Evolutionary conservation across 2,888 invertebrate genomes (phyloP).

Genomic region (Cepaea hortensis): DNA sequence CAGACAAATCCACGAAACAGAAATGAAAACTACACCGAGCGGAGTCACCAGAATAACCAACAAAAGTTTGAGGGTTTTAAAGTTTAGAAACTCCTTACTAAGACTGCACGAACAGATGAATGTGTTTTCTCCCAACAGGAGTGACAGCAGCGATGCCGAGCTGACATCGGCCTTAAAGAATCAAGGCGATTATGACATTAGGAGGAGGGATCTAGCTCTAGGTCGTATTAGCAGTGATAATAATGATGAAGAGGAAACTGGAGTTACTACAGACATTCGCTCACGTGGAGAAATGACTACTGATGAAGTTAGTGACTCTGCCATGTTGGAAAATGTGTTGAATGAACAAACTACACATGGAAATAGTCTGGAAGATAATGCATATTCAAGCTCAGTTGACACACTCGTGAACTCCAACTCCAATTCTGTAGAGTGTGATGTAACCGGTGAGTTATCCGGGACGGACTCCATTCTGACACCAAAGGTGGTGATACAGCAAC

Average conservation of each 20-base stretch:
- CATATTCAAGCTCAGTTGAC: background rate
- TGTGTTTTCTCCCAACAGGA: constrained; percentile 24
- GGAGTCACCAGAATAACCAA: background rate
- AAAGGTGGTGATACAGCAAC: constrained; percentile 33
- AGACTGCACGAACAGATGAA: constrained; percentile 42
- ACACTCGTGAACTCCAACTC: background rate
- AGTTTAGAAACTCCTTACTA: constrained; percentile 15
- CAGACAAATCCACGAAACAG: background rate
- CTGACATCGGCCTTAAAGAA: constrained; percentile 22
- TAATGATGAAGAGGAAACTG: constrained; percentile 17
- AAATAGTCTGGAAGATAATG: too few relatives aligned
- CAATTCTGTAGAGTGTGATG: too few relatives aligned
- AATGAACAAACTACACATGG: too few relatives aligned
- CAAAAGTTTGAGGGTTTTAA: background rate
- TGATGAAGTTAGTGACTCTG: background rate
- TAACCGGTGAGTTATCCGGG: background rate
- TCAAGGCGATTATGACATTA: constrained; percentile 41
- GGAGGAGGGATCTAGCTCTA: constrained; percentile 36
- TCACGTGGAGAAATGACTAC: background rate
- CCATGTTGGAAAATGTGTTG: too few relatives aligned
- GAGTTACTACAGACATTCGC: background rate
- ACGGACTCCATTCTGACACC: background rate
- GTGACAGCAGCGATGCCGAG: constrained; percentile 42
- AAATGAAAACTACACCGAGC: background rate
- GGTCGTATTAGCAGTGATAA: constrained; percentile 33